Base-by-base conservation (phyloP, 2,888 invertebrate species). In the Caenorhabditis sp. region DNA sequence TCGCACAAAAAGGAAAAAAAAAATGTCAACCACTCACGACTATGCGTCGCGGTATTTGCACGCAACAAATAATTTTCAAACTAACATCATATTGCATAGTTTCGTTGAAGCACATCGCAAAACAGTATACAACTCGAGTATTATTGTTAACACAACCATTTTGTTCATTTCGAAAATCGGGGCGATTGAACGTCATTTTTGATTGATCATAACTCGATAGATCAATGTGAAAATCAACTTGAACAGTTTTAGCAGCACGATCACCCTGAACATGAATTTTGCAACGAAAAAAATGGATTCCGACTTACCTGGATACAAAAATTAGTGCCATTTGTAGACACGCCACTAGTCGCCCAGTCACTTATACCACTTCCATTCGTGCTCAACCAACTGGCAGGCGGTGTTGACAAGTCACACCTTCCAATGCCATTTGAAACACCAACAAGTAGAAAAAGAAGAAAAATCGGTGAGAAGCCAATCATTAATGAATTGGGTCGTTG, bases 191-290 rank as follows among this genome's bases (percentile, higher is more conserved):
- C 1, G 31, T 23, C 8, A 17, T 36, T 14, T 21, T 31, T 0
- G 55, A 21, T 6, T 12, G 23, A 24, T 5, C 23, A 58, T 17
- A 3, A 19, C 36, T 24, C 24, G 60, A 55, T 21, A 76, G 54
- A 36, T 78, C 71, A 6, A 78, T 74, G 26, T 78, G 78, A 51
- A 76, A 78, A n/a, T 68, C 78, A 0, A 78, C 70, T 66, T 73
- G 62, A 4, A 73, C 62, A 17, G 58, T 53, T 64, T 67, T 68
- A 0, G 51, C 49, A 6, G 49, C 2, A 17, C 23, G 31, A 27
- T 73, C 43, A 5, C 73, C 68, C 76, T 78, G 58, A 21, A 10
- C 12, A 5, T 37, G 43, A 26, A 59, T 27, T 17, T 24, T n/a
- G n/a, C n/a, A n/a, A n/a, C n/a, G n/a, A n/a, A n/a, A n/a, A n/a